phyloP scores from a whole-genome alignment of 2,797 vertebrate genomes.

The Tangara arthus region DNA sequence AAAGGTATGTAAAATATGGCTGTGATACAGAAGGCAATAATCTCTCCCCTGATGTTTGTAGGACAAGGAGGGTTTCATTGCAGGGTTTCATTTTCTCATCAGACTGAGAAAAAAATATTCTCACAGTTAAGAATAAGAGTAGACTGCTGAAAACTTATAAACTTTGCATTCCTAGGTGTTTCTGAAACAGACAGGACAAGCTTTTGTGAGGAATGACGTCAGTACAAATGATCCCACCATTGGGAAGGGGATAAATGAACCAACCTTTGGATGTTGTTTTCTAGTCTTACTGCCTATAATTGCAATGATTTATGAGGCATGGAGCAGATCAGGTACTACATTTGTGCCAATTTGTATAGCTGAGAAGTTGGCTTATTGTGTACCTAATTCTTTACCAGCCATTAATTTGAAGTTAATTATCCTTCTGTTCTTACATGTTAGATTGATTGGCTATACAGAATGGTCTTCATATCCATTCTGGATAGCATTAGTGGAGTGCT shows the following conservation, averaged over 20 bases:
- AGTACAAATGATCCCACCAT: background rate
- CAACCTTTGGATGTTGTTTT: background rate
- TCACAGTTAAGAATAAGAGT: background rate
- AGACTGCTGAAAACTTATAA: background rate
- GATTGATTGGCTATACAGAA: background rate
- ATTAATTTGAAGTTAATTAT: conserved; percentile 50
- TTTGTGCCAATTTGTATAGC: conserved; percentile 2
- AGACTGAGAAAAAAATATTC: background rate
- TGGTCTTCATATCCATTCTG: background rate
- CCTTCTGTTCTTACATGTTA: background rate
- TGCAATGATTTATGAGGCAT: background rate
- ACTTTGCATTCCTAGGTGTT: background rate
- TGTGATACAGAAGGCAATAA: background rate
- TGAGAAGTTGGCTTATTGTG: background rate
- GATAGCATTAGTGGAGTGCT: background rate
- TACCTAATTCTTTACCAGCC: background rate
- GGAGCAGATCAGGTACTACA: background rate
- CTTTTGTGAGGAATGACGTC: background rate
- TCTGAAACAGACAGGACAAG: background rate
- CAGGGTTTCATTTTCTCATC: background rate
- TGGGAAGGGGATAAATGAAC: background rate
- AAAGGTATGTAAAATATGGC: background rate
- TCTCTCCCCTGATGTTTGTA: background rate
- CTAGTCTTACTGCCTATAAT: conserved; percentile 3
- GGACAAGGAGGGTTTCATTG: background rate